Evolutionary conservation across 2,888 invertebrate species (phyloP), one percentile per base, ranked within the genome.

Genomic region (Yponomeuta sedellus): DNA sequence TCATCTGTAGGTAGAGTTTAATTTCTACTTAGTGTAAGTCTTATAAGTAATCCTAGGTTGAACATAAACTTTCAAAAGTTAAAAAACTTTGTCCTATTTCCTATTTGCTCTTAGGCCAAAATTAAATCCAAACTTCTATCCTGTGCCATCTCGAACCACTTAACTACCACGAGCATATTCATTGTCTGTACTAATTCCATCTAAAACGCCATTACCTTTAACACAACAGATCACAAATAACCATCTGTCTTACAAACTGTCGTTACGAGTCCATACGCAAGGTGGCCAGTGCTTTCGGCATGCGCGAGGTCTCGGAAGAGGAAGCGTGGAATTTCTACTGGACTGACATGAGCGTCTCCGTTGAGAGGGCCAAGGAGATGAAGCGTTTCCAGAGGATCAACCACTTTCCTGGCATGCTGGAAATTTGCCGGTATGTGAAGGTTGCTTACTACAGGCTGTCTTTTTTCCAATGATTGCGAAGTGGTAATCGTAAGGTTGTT

Each of bases 261-360:
- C 93, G 95, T 34, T 95, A 95, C 78, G 95, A 95, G 70, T 94
- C 94, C 69, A 95, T 97, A 57, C 91, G 94, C 58, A 93, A 94
- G 74, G 94, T 95, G 61, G 93, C 95, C 1, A 88, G 93, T 68
- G 93, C 94, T 69, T 94, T 94, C 77, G 95, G 94, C 0, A 95
- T 95, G 92, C 93, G 94, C 68, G 95, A 96, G 80, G 96, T 96
- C 0, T 92, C 93, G 0, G 97, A 97, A 72, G 93, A 94, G 64
- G 96, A 96, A 68, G 93, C 94, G 66, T 98, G 98, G 98, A 96
- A 97, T 80, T 93, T 98, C 71, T 96, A 95, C 77, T 98, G 98
- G 98, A 96, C 96, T 0, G 98, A 98, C 80, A 93, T 95, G 75
- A 95, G 96, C 71, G 95, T 98, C 22, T 95, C 97, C 11, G 93